phyloP scores from a whole-genome alignment of 2,888 invertebrate genomes.

The Nasonovia ribisnigri region DNA sequence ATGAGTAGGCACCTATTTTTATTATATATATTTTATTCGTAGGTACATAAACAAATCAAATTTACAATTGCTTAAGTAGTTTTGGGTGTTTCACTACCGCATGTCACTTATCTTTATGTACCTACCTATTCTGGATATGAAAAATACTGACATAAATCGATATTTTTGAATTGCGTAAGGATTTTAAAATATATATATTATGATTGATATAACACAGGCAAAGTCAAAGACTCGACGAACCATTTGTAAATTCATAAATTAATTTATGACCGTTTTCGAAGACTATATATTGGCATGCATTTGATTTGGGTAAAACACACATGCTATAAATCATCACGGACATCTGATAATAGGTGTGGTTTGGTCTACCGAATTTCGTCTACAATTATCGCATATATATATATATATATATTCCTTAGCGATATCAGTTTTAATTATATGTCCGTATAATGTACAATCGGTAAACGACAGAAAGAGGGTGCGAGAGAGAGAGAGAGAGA shows the following conservation, averaged over 20 bases:
- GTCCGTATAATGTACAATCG: background rate
- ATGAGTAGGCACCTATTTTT: background rate
- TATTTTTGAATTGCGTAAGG: background rate
- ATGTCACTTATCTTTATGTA: background rate
- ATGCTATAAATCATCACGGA: conserved; percentile 28
- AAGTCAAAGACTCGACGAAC: conserved; percentile 21
- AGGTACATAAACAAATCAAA: background rate
- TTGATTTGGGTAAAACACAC: conserved; percentile 16
- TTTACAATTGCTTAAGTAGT: background rate
- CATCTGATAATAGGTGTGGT: conserved; percentile 38
- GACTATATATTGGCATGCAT: background rate
- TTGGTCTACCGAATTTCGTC: background rate
- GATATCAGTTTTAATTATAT: conserved; percentile 41
- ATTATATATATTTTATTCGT: background rate
- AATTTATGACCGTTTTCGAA: conserved; percentile 5
- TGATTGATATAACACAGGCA: conserved; percentile 41
- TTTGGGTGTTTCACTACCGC: background rate
- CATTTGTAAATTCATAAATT: conserved; percentile 23
- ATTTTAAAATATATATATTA: background rate
- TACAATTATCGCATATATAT: background rate
- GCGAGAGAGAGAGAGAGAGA: background rate
- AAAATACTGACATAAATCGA: background rate
- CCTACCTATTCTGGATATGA: background rate
- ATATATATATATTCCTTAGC: background rate
- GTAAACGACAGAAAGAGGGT: background rate